Conservation (phyloP, 2,888 invertebrate genomes). For the Hofmannophila pseudospretella region DNA sequence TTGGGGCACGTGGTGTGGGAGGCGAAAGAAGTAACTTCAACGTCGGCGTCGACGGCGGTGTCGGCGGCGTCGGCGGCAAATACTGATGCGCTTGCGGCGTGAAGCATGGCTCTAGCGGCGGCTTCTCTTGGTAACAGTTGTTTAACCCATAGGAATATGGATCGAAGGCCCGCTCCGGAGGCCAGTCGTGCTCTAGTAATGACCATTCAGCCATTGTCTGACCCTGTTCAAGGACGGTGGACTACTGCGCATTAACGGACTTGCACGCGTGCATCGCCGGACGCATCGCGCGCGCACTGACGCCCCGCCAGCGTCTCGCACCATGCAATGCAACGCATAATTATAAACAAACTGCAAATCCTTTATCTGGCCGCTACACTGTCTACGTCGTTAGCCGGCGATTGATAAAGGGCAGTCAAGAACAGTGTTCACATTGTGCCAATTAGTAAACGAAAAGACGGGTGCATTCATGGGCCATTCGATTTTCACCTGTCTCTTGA, state of each 20-base stretch:
- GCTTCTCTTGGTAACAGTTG: constrained; percentile 22
- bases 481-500: no score
- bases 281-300: constrained; percentile 56
- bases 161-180: constrained; percentile 25
- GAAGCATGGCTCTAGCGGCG: constrained; percentile 16
- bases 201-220: constrained; percentile 48
- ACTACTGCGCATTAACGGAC: constrained; percentile 35
- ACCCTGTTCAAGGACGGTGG: constrained; percentile 16
- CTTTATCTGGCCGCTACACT: constrained; percentile 46
- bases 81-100: constrained; percentile 13
- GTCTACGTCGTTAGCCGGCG: constrained; percentile 31
- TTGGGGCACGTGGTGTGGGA: no score
- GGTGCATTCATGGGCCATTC: background rate
- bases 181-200: constrained; percentile 33
- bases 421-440: constrained; percentile 23
- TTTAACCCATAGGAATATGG: constrained; percentile 31
- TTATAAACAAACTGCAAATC: constrained; percentile 67
- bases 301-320: constrained; percentile 34
- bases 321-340: constrained; percentile 43
- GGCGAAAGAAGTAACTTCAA: no score
- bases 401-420: constrained; percentile 42
- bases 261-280: constrained; percentile 49
- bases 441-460: background rate
- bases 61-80: constrained; percentile 8
- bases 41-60: no score